Evolutionary conservation across 1,140 invertebrate genomes (phyloP), one percentile per base, ranked within the genome.

Genomic region (Batillaria attramentaria): DNA sequence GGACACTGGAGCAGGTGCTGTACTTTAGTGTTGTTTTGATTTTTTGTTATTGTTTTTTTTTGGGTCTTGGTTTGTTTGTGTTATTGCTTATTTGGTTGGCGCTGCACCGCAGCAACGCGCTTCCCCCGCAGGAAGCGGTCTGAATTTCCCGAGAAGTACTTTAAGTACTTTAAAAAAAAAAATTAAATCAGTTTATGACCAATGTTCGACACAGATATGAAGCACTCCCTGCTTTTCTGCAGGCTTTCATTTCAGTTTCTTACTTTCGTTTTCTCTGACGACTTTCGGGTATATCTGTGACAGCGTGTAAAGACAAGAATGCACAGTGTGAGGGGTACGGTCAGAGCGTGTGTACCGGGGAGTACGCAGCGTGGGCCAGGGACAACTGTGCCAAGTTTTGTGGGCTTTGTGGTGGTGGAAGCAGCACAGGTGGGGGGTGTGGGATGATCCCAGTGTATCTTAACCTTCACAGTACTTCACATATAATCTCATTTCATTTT

Each of bases 291-390:
- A 10, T 50, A 13, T 50, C 10, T 50, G 10, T 41, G 13, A 72
- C 37, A 70, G 69, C 35, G 6, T 81, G 80, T 65, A 68, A 43
- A n/a, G 80, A 81, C 39, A 72, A 74, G 43, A 69, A 31, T 28
- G 28, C 41, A 1, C 31, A 78, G 37, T 82, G 81, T 72, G 5
- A 13, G 2, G n/a, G 33, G 13, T 80, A 82, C 31, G 75, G 76
- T 35, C n/a, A 57, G 43, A 28, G 33, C 37, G 43, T 80, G 24
- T 82, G 81, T 54, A 69, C 54, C 6, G 74, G 74, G 0, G 2
- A 82, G 60, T 82, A 78, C 76, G 20, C 37, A 13, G 75, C 41
- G 8, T 82, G 81, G 81, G 78, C 81, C 41, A 46, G 54, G 24
- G 42, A 66, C 57, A 80, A 76, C 79, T 80, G 79, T 42, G 79